Conservation (phyloP, 1,140 invertebrate genomes). For the Plodia interpunctella region DNA sequence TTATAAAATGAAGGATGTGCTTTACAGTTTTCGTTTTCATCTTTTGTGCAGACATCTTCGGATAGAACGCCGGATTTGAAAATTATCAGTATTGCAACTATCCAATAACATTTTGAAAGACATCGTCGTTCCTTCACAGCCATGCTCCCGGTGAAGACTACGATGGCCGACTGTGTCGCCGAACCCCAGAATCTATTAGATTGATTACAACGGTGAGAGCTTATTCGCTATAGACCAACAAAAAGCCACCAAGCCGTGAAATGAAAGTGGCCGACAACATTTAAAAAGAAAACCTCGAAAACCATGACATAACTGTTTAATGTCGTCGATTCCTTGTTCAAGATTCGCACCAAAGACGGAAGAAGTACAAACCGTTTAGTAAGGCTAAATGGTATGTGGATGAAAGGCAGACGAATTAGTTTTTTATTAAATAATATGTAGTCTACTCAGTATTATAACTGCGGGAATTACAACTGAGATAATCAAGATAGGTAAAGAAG, state of each 20-base stretch:
- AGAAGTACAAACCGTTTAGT: no score
- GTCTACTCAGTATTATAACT: no score
- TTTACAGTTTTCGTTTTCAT: constrained; percentile 23
- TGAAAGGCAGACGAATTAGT: no score
- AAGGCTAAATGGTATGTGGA: no score
- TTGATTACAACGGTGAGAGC: constrained; percentile 35
- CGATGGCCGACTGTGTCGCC: constrained; percentile 23
- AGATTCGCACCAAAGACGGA: no score
- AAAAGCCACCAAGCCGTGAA: constrained; percentile 37
- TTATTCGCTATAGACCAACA: constrained; percentile 23
- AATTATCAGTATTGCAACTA: constrained; percentile 23
- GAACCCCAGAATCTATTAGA: constrained; percentile 18
- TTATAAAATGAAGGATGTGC: constrained; percentile 21
- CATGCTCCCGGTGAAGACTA: constrained; percentile 30
- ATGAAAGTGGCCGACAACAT: constrained; percentile 31
- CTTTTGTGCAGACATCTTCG: constrained; percentile 30
- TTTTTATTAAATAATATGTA: no score
- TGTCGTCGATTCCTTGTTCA: not conserved
- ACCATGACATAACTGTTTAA: constrained; percentile 15
- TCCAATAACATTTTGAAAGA: constrained; percentile 27
- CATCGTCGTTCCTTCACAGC: constrained; percentile 21
- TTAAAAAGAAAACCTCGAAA: constrained; percentile 19
- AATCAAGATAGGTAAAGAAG: no score
- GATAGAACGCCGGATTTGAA: constrained; percentile 14
- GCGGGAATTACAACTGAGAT: no score